A percentile compares a stretch with the other conserved stretches of the same genome.
Evolutionary conservation across 2,113 vertebrate species (phyloP).

Genomic region (Neolamprologus toae): DNA sequence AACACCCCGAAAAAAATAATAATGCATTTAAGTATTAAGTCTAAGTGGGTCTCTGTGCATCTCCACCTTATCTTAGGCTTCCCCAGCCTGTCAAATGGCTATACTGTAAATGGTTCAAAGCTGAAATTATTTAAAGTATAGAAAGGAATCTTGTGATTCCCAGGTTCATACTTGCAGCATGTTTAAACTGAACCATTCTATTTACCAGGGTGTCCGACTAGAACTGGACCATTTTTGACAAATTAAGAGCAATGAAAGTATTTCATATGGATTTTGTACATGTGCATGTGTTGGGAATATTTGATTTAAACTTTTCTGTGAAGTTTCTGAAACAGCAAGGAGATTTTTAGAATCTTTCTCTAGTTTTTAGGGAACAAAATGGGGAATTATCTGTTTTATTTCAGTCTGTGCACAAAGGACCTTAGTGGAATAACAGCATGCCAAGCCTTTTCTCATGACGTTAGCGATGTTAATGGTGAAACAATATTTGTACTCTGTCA

Average conservation of each 20-base stretch:
- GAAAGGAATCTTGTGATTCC: not conserved
- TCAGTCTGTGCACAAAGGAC: not conserved
- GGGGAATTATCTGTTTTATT: not conserved
- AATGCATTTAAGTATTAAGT: not conserved
- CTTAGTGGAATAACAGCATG: not conserved
- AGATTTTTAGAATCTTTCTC: not conserved
- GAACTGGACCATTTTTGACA: not conserved
- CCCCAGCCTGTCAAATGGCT: not conserved
- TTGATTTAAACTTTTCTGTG: not conserved
- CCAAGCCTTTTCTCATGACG: not conserved
- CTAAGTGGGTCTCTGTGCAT: not conserved
- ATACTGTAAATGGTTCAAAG: not conserved
- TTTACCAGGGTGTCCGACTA: not conserved
- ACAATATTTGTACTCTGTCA: not conserved
- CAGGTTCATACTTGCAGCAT: not conserved
- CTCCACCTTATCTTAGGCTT: not conserved
- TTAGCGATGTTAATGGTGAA: not conserved
- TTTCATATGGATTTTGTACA: not conserved
- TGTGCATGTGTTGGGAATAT: not conserved
- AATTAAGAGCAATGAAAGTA: not conserved
- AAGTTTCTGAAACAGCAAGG: not conserved
- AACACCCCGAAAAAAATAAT: accelerated
- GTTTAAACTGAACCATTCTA: not conserved
- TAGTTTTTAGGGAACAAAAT: not conserved
- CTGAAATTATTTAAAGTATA: not conserved